These are phyloP conservation scores for Nannoperca obscura DNA, from an alignment of 2,797 vertebrate species.

Conservation along the genomic window DNA sequence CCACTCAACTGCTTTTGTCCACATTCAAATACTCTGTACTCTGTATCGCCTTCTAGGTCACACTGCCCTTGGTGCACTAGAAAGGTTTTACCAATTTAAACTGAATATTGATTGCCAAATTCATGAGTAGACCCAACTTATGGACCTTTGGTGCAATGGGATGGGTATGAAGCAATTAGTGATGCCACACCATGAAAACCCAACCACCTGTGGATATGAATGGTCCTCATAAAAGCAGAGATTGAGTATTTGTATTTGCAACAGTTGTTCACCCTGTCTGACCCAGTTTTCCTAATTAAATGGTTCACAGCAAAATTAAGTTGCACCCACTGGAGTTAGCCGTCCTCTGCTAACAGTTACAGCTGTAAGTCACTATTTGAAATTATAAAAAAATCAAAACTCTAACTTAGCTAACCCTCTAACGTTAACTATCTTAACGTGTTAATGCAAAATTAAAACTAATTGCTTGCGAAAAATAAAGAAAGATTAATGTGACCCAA, in stretches of 20 bases:
- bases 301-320: conserved; percentile 63
- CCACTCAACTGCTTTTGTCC: conserved; percentile 19
- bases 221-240: conserved; percentile 2
- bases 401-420: too few species aligned
- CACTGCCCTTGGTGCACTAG: neutral
- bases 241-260: conserved; percentile 38
- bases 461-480: conserved; percentile 19
- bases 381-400: too few species aligned
- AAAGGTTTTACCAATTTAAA: neutral
- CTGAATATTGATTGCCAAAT: neutral
- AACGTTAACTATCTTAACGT: neutral
- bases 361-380: neutral
- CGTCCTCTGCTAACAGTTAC: conserved; percentile 16
- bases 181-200: neutral
- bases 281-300: conserved; percentile 63
- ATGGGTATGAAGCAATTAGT: neutral
- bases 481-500: conserved; percentile 15
- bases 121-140: neutral
- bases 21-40: conserved; percentile 16
- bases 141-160: neutral
- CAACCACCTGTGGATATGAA: neutral
- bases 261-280: conserved; percentile 50
- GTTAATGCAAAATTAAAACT: neutral
- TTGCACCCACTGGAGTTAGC: conserved; percentile 41
- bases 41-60: conserved; percentile 11